Evolutionary conservation across 2,797 vertebrate genomes (phyloP).

Genomic region (Staurois parvus): DNA sequence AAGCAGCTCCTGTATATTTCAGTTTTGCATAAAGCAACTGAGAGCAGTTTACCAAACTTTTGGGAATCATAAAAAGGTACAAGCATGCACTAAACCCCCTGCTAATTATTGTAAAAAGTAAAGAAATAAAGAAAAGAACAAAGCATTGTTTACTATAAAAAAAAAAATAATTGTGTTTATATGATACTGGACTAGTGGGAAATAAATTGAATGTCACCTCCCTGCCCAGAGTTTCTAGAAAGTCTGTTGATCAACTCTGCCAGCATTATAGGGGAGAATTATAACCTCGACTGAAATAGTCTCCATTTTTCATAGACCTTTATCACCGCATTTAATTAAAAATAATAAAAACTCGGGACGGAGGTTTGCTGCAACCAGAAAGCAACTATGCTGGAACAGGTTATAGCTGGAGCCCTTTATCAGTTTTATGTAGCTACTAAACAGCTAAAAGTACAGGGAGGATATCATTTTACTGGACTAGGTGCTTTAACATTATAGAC

Average conservation of each 20-base stretch:
- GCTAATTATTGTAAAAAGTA: too few species aligned
- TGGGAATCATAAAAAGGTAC: too few species aligned
- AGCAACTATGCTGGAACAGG: neutral
- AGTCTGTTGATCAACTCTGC: neutral
- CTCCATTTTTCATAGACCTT: neutral
- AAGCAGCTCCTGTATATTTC: too few species aligned
- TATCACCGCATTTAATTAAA: constrained; percentile 11
- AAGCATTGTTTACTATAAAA: neutral
- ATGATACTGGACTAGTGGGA: too few species aligned
- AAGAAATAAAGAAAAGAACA: too few species aligned
- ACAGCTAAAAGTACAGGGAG: constrained; percentile 9
- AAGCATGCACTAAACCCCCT: too few species aligned
- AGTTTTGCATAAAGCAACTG: too few species aligned
- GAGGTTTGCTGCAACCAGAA: neutral
- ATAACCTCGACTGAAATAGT: neutral
- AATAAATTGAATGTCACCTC: too few species aligned
- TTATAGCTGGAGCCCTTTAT: constrained; percentile 1
- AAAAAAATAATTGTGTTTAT: neutral
- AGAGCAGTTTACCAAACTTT: too few species aligned
- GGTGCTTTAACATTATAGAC: neutral
- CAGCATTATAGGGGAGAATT: neutral
- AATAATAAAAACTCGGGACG: constrained; percentile 5
- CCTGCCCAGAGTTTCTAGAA: neutral
- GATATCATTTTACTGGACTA: neutral
- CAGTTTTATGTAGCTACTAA: constrained; percentile 37